Evolutionary conservation across 2,888 invertebrate species (phyloP).

Genomic region (Galerucella nymphaeae): DNA sequence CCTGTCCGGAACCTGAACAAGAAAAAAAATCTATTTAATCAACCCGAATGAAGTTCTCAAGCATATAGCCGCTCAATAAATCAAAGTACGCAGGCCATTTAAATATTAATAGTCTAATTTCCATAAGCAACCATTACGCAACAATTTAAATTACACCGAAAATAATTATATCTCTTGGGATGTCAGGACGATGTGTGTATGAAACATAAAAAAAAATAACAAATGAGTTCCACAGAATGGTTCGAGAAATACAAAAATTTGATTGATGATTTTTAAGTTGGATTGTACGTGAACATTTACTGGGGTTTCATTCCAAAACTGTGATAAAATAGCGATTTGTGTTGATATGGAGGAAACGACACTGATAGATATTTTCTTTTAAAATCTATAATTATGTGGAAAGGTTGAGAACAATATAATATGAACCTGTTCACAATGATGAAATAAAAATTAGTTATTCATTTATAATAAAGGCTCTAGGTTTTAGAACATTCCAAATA

Average conservation of each 20-base stretch:
- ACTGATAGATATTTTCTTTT: no score
- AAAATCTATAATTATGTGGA: no score
- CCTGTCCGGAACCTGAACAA: slow-evolving; percentile 41
- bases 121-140: slow-evolving; percentile 59
- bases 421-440: no score
- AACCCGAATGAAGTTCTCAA: slow-evolving; percentile 55
- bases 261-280: neutral
- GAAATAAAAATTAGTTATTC: no score
- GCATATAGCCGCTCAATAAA: slow-evolving; percentile 50
- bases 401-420: no score
- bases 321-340: no score
- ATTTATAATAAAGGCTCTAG: no score
- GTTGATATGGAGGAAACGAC: no score
- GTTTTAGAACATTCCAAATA: no score
- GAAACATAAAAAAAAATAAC: neutral
- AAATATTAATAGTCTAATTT: slow-evolving; percentile 58
- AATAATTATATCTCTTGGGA: slow-evolving; percentile 51
- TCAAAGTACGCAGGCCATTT: slow-evolving; percentile 53
- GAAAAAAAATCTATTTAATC: slow-evolving; percentile 51
- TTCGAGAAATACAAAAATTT: neutral
- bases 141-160: slow-evolving; percentile 60
- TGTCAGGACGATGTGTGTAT: neutral
- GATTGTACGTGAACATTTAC: no score
- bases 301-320: no score
- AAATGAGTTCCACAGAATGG: neutral